phyloP scores from a whole-genome alignment of 2,113 vertebrate genomes.

The Lophius piscatorius region DNA sequence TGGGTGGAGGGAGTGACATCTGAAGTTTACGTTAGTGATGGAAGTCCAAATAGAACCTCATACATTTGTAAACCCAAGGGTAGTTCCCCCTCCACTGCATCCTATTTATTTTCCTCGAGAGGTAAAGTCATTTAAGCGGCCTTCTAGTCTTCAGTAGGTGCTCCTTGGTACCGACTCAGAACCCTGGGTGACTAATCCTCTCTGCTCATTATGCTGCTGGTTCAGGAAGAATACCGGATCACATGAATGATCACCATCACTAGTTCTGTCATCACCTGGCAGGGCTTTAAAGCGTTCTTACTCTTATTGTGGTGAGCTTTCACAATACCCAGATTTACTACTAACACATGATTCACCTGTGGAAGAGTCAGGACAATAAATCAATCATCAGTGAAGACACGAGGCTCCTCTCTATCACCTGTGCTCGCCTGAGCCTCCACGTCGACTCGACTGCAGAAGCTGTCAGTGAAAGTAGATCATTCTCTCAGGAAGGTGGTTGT shows the following conservation, averaged over 20 bases:
- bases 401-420: slow-evolving; percentile 7
- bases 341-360: slow-evolving; percentile 19
- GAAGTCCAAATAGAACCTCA: too few relatives aligned
- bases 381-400: not conserved
- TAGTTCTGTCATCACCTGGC: too few relatives aligned
- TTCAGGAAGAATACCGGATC: too few relatives aligned
- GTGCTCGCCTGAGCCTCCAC: too few relatives aligned
- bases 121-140: not conserved
- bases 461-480: slow-evolving; percentile 17
- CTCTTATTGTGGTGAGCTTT: slow-evolving; percentile 19
- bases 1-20: too few relatives aligned
- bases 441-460: slow-evolving; percentile 4
- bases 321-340: slow-evolving; percentile 1
- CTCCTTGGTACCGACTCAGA: not conserved
- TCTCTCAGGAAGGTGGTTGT: not conserved
- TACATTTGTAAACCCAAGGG: not conserved
- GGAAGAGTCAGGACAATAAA: not conserved
- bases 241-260: too few relatives aligned
- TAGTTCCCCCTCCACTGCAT: not conserved
- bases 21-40: too few relatives aligned
- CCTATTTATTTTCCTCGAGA: not conserved
- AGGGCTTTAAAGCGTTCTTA: slow-evolving; percentile 25
- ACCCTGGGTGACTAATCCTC: slow-evolving; percentile 40
- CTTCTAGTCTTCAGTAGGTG: not conserved
- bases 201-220: slow-evolving; percentile 16